phyloP scores from a whole-genome alignment of 2,888 invertebrate genomes.

The Tiphia femorata region DNA sequence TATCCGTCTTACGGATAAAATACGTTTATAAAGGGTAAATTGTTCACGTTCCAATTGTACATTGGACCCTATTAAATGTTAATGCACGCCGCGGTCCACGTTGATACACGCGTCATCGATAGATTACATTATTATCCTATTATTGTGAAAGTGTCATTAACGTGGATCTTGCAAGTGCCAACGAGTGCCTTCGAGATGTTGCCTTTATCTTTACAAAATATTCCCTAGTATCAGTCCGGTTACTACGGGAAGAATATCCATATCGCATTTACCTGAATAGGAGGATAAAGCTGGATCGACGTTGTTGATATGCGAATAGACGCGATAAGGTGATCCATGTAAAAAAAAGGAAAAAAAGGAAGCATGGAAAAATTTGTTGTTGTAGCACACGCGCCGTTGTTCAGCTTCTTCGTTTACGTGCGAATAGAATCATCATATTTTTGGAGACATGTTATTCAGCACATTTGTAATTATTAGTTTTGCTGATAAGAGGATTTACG shows the following conservation, averaged over 20 bases:
- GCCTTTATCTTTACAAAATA: no score
- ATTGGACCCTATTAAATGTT: no score
- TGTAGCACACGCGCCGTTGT: constrained; percentile 14
- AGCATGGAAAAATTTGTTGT: neutral
- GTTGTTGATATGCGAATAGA: constrained; percentile 15
- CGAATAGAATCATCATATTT: constrained; percentile 52
- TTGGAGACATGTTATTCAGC: constrained; percentile 53
- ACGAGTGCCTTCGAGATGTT: no score
- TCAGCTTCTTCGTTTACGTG: constrained; percentile 36
- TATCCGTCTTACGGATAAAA: no score
- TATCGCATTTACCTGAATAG: constrained; percentile 50
- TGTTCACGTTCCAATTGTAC: no score
- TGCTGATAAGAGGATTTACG: constrained; percentile 48
- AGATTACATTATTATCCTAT: neutral
- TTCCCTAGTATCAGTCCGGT: no score
- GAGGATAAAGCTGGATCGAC: constrained; percentile 25
- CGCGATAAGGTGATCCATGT: constrained; percentile 15
- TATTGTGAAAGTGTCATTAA: no score
- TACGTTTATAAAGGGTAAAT: no score
- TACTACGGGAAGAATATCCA: constrained; percentile 34
- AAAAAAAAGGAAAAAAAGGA: neutral
- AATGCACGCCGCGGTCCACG: neutral
- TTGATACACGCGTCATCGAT: neutral
- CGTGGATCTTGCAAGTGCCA: no score
- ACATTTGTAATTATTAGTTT: constrained; percentile 58